Percentiles rank a stretch among this genome's conserved stretches.
Conservation (phyloP, 1,140 invertebrate genomes). For the Thaumetopoea pityocampa region DNA sequence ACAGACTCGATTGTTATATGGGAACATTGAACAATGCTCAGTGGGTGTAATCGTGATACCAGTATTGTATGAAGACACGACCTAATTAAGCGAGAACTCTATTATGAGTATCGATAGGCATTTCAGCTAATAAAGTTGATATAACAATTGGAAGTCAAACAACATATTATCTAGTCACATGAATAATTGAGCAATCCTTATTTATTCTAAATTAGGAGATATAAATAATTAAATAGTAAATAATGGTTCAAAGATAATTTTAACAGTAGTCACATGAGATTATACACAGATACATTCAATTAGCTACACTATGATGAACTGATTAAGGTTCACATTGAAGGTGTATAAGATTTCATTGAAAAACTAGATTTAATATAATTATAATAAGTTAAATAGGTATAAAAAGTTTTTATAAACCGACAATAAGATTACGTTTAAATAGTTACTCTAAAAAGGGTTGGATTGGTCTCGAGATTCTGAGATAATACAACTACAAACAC, state of each 20-base stretch:
- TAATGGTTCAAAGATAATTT: constrained; percentile 17
- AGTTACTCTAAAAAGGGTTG: constrained; percentile 60
- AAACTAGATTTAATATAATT: constrained; percentile 60
- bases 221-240: constrained; percentile 28
- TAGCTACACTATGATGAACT: constrained; percentile 53
- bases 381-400: constrained; percentile 50
- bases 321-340: constrained; percentile 59
- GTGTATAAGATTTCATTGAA: constrained; percentile 65
- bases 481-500: constrained; percentile 53
- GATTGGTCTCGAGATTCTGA: constrained; percentile 70
- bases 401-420: constrained; percentile 67
- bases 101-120: neutral
- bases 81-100: too few species aligned
- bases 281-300: constrained; percentile 30
- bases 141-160: constrained; percentile 27
- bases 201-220: constrained; percentile 32
- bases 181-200: constrained; percentile 43
- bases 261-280: constrained; percentile 27
- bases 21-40: constrained; percentile 6
- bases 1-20: constrained; percentile 29
- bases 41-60: too few species aligned
- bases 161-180: constrained; percentile 29
- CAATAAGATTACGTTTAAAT: constrained; percentile 50
- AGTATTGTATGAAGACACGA: too few species aligned
- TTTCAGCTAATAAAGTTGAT: neutral